Evolutionary conservation across 2,888 invertebrate genomes (phyloP), one percentile per base, ranked within the genome.

Genomic region (Keiferia lycopersicella): DNA sequence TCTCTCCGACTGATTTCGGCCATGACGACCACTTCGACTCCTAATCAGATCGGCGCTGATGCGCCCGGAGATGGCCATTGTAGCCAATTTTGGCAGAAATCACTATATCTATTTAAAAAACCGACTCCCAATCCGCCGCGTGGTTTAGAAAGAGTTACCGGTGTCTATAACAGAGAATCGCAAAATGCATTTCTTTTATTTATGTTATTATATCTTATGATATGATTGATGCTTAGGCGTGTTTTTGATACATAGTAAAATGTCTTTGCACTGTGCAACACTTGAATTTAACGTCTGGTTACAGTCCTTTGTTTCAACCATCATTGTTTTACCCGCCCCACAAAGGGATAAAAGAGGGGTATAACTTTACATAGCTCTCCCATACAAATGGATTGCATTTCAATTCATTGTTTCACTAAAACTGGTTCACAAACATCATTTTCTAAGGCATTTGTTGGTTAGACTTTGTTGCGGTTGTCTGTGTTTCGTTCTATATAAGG

Each of bases 351-450:
- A 81, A 77, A 74, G 73, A 75, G 67, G 69, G 74, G 76, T 80
- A 62, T 78, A 48, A 58, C 63, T 62, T 77, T 78, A 72, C 76
- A 67, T 62, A 60, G 65, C 63, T 70, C 68, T 69, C 67, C 67
- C 63, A 71, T 74, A 72, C 70, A 75, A 64, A 64, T 68, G 71
- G 74, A 71, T 88, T 66, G 66, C 51, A 69, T 87, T 87, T 79
- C 85, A 68, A 66, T 71, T 74, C 67, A 68, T 66, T 65, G 67
- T 71, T 69, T 53, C 26, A 67, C 10, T 26, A 63, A 68, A 86
- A 87, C 87, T 66, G 81, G 87, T 88, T 87, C 77, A 58, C 64
- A 69, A 77, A 72, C 67, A 62, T 48, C 65, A 72, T 68, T 81
- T 77, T 79, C 73, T 75, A 74, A 72, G 66, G 66, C 86, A 87